A percentile compares a stretch with the other conserved stretches of the same genome.
Evolutionary conservation across 1,140 invertebrate genomes (phyloP).

Genomic region (Fopius arisanus): DNA sequence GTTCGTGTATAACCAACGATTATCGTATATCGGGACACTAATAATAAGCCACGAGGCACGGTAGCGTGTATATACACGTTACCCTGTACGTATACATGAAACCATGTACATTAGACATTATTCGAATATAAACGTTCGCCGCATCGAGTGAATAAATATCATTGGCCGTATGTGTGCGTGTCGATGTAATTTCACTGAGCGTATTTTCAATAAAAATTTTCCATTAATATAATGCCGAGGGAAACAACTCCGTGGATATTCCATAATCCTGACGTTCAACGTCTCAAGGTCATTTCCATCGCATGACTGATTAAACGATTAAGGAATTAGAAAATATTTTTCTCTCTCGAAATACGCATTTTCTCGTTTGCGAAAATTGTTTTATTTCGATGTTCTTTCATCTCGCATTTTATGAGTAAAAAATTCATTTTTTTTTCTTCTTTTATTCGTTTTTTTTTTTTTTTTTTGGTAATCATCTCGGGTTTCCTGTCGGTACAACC

Average conservation of each 20-base stretch:
- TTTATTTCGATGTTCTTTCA: background rate
- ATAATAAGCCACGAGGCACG: constrained; percentile 23
- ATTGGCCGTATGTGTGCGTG: background rate
- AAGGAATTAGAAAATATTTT: background rate
- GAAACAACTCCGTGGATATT: background rate
- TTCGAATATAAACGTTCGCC: background rate
- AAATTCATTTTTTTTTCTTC: background rate
- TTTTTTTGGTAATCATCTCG: constrained; percentile 15
- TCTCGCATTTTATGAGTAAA: background rate
- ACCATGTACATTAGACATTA: constrained; percentile 5
- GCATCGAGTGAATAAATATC: constrained; percentile 20
- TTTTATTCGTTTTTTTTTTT: background rate
- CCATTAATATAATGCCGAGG: constrained; percentile 11
- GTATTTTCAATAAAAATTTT: background rate
- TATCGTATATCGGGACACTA: constrained; percentile 25
- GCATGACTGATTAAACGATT: constrained; percentile 8
- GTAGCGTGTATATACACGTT: constrained; percentile 12
- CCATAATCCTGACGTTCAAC: constrained; percentile 15
- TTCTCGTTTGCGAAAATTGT: background rate
- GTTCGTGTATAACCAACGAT: constrained; percentile 18
- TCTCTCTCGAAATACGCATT: background rate
- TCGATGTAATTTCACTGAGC: background rate
- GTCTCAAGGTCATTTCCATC: constrained; percentile 16
- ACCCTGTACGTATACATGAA: background rate
- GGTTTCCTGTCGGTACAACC: constrained; percentile 11